Percentiles rank a stretch among this genome's conserved stretches.
phyloP scores from a whole-genome alignment of 2,888 invertebrate genomes.

The Ommatoiulus sabulosus region DNA sequence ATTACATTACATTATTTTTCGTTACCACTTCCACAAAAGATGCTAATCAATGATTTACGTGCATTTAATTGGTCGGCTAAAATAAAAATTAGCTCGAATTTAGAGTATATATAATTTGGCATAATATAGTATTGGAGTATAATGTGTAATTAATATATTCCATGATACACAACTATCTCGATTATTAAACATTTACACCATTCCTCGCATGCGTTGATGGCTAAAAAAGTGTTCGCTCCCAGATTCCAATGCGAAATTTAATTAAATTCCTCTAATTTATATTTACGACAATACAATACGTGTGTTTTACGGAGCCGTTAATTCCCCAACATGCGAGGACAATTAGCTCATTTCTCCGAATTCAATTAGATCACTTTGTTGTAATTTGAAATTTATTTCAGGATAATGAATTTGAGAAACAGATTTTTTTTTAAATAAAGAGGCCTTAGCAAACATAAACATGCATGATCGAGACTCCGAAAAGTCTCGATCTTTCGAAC shows the following conservation, averaged over 20 bases:
- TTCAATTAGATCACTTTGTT: slow-evolving; percentile 34
- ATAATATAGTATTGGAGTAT: too few relatives aligned
- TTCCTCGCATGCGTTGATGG: not conserved
- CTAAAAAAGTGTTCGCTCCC: not conserved
- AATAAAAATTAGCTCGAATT: too few relatives aligned
- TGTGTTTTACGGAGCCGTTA: not conserved
- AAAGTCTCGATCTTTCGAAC: not conserved
- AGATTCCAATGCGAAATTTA: not conserved
- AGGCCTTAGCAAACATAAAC: not conserved
- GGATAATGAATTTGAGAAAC: not conserved
- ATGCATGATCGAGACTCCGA: not conserved
- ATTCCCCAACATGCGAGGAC: not conserved
- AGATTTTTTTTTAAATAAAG: not conserved
- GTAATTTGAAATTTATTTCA: not conserved
- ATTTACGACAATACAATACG: not conserved
- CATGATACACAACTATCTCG: too few relatives aligned
- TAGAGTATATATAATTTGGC: too few relatives aligned
- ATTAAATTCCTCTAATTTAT: slow-evolving; percentile 14
- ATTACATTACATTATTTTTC: too few relatives aligned
- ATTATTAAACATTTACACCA: not conserved
- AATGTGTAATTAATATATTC: too few relatives aligned
- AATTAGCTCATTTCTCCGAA: slow-evolving; percentile 1
- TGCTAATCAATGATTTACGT: too few relatives aligned
- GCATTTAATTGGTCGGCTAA: too few relatives aligned
- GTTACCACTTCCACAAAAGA: too few relatives aligned